phyloP scores from a whole-genome alignment of 2,797 vertebrate species.

The Sphenodon punctatus region DNA sequence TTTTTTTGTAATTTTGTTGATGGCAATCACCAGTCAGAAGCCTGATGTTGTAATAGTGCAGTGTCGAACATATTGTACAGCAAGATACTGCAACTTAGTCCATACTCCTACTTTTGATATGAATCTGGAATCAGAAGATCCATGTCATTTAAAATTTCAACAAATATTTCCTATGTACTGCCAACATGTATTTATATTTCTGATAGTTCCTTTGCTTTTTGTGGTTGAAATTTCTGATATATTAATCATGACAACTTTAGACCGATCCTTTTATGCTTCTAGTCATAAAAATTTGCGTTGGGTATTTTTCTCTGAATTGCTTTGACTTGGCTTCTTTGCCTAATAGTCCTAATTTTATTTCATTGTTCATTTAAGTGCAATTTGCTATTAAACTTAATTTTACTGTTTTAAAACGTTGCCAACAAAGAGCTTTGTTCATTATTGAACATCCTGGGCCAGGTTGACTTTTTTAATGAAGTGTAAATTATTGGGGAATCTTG shows the following conservation, averaged over 20 bases:
- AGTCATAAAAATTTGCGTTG: background rate
- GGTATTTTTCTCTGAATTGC: background rate
- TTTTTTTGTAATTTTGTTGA: too few species aligned
- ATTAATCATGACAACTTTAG: constrained; percentile 21
- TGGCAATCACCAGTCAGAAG: too few species aligned
- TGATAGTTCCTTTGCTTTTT: background rate
- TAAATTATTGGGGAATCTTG: too few species aligned
- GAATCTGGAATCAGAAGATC: background rate
- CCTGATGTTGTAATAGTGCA: too few species aligned
- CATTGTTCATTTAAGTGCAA: background rate
- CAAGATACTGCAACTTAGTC: accelerated
- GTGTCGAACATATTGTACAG: accelerated
- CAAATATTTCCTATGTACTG: background rate
- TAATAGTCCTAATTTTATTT: background rate
- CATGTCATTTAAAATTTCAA: constrained; percentile 6
- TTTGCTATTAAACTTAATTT: accelerated
- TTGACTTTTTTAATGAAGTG: background rate
- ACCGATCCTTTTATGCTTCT: background rate
- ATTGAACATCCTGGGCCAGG: background rate
- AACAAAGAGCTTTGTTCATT: background rate
- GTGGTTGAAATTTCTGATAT: background rate
- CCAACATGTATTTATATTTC: too few species aligned
- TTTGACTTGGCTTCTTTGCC: background rate
- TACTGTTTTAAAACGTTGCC: background rate
- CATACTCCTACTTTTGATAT: background rate